Base-by-base conservation (phyloP, 1,140 invertebrate genomes). In the Drosophila auraria region DNA sequence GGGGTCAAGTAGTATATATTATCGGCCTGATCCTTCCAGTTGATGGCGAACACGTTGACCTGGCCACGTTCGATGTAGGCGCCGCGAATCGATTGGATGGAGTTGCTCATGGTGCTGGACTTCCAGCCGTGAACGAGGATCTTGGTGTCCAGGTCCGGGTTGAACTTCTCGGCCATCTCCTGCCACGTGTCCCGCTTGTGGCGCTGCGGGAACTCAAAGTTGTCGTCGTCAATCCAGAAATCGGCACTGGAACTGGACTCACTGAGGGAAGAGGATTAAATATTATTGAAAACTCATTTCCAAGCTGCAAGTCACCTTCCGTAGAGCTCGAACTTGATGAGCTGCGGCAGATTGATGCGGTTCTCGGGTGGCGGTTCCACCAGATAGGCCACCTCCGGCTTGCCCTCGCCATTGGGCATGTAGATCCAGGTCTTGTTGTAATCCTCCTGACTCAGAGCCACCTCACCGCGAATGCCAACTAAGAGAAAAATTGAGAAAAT, bases 11-110 rank as follows among this genome's bases (percentile, higher is more conserved):
- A 96, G 70, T 95, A 94, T 2, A 94, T 94, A 87, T 95, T 96
- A 17, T 94, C 93, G 3, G 96, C 94, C 73, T 96, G 84, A 90
- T 94, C 93, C 38, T 93, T 91, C 96, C 96, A 96, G 78, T 96
- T 95, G n/a, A 96, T 94, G 8, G 94, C 93, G 33, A 96, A 94
- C 0, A 96, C 94, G 87, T 96, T 96, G 4, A 94, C 93, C 80
- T 96, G 95, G 4, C 93, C 93, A 27, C 93, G 92, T 25, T 92
- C 62, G 25, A 95, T 83, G 69, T 95, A 94, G 5, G 93, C 93
- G 20, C 95, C 86, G 63, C 94, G 94, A 5, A 95, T 87, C 23
- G 84, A 87, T 47, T 87, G 84, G 6, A 87, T 87, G 27, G 84
- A 87, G 27, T 87, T 89, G 45, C 84, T 89, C 84, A 87, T 87